Evolutionary conservation across 2,113 vertebrate genomes (phyloP).

Genomic region (Scartelaos histophorus): DNA sequence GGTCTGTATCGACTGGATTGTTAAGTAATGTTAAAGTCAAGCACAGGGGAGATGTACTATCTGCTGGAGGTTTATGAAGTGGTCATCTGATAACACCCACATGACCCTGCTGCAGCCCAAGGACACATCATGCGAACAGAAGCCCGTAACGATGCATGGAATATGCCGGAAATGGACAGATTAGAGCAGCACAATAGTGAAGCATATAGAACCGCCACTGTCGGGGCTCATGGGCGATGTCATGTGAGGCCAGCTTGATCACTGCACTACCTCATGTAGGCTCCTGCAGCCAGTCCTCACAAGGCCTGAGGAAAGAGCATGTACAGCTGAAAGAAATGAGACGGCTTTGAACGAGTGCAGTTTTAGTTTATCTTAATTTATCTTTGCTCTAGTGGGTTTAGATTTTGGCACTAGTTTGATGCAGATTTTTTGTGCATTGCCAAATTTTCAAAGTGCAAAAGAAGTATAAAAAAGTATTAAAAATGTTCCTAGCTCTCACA

Average conservation of each 20-base stretch:
- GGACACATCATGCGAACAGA: slow-evolving; percentile 8
- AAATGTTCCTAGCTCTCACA: neutral
- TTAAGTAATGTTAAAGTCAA: too few relatives aligned
- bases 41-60: neutral
- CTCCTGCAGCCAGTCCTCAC: neutral
- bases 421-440: neutral
- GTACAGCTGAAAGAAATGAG: neutral
- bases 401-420: neutral
- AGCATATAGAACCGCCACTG: neutral
- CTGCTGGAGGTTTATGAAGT: slow-evolving; percentile 8
- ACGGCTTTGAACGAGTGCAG: neutral
- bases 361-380: neutral
- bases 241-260: neutral
- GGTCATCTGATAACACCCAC: slow-evolving; percentile 19
- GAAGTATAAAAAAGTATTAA: neutral
- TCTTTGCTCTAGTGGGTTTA: neutral
- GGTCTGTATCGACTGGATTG: neutral
- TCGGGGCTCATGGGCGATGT: neutral
- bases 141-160: neutral
- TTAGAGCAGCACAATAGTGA: neutral
- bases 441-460: neutral
- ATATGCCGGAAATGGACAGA: slow-evolving; percentile 11
- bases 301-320: neutral
- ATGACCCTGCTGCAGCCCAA: slow-evolving; percentile 29
- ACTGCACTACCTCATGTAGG: neutral